Conservation (phyloP, 2,113 vertebrate genomes). For the Perognathus longimembris region DNA sequence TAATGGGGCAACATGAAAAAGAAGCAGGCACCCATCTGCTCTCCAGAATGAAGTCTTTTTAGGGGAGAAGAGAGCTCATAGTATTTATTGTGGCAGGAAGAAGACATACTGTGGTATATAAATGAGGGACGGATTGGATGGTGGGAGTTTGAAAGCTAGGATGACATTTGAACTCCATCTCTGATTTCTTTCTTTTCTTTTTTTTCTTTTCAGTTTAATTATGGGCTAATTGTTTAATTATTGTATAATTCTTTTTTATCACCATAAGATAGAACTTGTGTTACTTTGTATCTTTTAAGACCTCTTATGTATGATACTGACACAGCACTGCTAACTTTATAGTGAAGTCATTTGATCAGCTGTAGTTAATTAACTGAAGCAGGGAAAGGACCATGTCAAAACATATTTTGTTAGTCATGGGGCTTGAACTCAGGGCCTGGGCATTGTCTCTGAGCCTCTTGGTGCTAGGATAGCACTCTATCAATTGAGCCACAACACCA, state of each 20-base stretch:
- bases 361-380: neutral
- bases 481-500: too few relatives aligned
- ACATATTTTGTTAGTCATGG: neutral
- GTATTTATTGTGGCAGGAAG: constrained; percentile 59
- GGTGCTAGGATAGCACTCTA: too few relatives aligned
- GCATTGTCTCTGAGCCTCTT: too few relatives aligned
- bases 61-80: constrained; percentile 44
- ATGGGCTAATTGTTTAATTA: constrained; percentile 15
- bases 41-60: constrained; percentile 61
- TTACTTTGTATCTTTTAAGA: neutral
- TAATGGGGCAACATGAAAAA: constrained; percentile 37
- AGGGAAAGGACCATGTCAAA: neutral
- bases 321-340: neutral
- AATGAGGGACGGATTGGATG: neutral
- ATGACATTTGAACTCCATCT: neutral
- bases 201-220: neutral
- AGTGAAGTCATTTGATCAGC: neutral
- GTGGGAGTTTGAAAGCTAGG: neutral
- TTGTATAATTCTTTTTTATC: neutral
- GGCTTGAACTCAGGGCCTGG: too few relatives aligned
- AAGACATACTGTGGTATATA: neutral
- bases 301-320: neutral
- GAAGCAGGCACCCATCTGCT: constrained; percentile 55
- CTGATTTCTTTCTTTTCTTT: neutral
- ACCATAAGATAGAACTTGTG: neutral